Evolutionary conservation across 2,113 vertebrate species (phyloP), one percentile per base, ranked within the genome.

Genomic region (Cebus imitator): DNA sequence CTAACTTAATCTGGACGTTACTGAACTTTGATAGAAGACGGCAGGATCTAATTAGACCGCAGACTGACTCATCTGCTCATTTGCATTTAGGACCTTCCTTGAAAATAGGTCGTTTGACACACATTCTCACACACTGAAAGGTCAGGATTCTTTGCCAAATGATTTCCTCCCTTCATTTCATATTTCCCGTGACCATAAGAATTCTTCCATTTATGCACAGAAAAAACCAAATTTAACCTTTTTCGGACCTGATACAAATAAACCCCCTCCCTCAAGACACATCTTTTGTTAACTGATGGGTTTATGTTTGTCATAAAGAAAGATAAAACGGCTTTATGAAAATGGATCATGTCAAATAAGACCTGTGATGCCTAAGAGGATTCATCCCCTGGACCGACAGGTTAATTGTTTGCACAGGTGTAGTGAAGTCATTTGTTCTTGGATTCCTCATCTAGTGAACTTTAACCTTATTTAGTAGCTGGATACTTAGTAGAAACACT

Each of bases 281-380:
- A 3, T 73, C 68, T 87, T 86, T 92, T 73, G 18, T 82, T 91
- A 85, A 85, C 32, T 73, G 45, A 73, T 86, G 32, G 6, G 32
- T 73, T 96, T 83, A 66, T 84, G 55, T 92, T 84, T 95, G 32
- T 93, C 79, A 9, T 61, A 61, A 84, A 88, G 57, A 93, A 91
- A 72, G 37, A 57, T 25, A 25, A 58, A 8, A 12, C n/a, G 14
- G 90, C 4, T 20, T 25, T 87, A 45, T 61, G 32, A 92, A 82
- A 91, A 75, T 58, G 82, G 50, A 35, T 70, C 37, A 52, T 35
- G 43, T 91, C 70, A 84, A 50, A 35, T 80, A 88, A 82, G 48
- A 78, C 12, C 87, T 79, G 16, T 64, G n/a, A 68, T 85, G 32
- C 72, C 35, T 12, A 30, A 52, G 11, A 52, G 45, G 87, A 32